phyloP scores from a whole-genome alignment of 64 coral and sea anemone species.

The Stichodactyla mertensii region DNA sequence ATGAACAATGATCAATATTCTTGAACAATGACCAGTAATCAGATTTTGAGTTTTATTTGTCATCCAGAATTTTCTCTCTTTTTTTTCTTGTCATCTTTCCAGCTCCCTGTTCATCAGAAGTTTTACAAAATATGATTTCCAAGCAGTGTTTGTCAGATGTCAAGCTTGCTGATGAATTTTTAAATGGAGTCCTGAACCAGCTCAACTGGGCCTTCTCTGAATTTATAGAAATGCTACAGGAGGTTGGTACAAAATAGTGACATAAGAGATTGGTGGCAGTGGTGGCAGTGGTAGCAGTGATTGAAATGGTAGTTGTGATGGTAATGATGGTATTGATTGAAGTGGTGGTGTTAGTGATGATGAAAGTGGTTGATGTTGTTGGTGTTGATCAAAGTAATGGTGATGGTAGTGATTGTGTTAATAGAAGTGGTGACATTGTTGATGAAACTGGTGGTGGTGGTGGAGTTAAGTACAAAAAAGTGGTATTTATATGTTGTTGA shows the following conservation, averaged over 20 bases:
- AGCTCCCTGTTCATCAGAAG: conserved; percentile 76
- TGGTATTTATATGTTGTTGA: too few relatives aligned
- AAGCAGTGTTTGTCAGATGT: conserved; percentile 77
- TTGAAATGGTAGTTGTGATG: neutral
- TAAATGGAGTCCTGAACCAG: conserved; percentile 93
- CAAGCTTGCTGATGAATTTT: conserved; percentile 69
- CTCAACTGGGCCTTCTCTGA: conserved; percentile 99
- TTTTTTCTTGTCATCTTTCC: neutral
- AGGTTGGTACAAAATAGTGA: conserved; percentile 30
- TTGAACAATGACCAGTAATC: too few relatives aligned
- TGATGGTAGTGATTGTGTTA: neutral
- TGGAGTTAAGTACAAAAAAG: too few relatives aligned
- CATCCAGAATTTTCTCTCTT: too few relatives aligned
- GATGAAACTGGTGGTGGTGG: neutral
- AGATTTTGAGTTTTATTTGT: too few relatives aligned
- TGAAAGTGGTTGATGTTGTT: too few relatives aligned
- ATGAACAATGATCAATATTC: too few relatives aligned
- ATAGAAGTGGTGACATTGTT: neutral
- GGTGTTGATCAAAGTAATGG: neutral
- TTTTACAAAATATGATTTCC: conserved; percentile 61
- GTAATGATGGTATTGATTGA: neutral
- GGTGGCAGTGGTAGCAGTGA: too few relatives aligned
- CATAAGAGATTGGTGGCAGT: neutral
- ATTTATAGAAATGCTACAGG: conserved; percentile 96
- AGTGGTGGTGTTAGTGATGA: too few relatives aligned